A percentile compares a stretch with the other conserved stretches of the same genome.
These are phyloP conservation scores for Bradypodion pumilum DNA, from an alignment of 2,797 vertebrate genomes.

Conservation along the genomic window DNA sequence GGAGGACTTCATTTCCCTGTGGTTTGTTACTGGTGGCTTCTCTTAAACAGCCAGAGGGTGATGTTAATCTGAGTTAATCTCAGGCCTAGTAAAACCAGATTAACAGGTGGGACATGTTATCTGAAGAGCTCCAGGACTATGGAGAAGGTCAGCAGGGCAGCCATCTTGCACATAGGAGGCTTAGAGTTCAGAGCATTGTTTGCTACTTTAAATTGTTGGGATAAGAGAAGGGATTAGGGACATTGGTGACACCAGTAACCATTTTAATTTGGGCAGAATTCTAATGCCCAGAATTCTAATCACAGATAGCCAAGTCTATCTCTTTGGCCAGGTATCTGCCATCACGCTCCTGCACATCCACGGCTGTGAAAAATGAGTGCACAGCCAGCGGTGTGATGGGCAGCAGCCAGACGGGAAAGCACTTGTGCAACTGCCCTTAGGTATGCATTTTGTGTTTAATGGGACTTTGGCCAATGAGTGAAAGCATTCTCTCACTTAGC, in stretches of 20 bases:
- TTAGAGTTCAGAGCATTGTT: neutral
- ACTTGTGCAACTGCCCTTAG: neutral
- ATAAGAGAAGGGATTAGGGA: neutral
- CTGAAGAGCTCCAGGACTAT: neutral
- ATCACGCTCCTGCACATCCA: too few species aligned
- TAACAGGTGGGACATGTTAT: neutral
- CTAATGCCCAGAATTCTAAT: too few species aligned
- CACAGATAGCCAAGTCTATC: too few species aligned
- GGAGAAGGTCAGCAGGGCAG: neutral
- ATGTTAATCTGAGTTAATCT: conserved; percentile 19
- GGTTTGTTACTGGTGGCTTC: neutral
- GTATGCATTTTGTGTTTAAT: neutral
- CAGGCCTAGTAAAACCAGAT: neutral
- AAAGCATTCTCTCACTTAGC: neutral
- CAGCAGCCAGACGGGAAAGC: neutral
- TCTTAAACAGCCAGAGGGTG: neutral
- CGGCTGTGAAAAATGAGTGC: too few species aligned
- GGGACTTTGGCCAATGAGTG: neutral
- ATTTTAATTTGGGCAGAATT: too few species aligned
- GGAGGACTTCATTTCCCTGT: neutral
- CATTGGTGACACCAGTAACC: too few species aligned
- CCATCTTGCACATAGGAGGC: neutral
- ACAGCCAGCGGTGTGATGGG: too few species aligned
- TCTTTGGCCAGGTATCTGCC: too few species aligned
- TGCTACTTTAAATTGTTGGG: neutral